Percentiles rank a stretch among this genome's conserved stretches.
phyloP scores from a whole-genome alignment of 2,888 invertebrate species.

The Callimorpha dominula region DNA sequence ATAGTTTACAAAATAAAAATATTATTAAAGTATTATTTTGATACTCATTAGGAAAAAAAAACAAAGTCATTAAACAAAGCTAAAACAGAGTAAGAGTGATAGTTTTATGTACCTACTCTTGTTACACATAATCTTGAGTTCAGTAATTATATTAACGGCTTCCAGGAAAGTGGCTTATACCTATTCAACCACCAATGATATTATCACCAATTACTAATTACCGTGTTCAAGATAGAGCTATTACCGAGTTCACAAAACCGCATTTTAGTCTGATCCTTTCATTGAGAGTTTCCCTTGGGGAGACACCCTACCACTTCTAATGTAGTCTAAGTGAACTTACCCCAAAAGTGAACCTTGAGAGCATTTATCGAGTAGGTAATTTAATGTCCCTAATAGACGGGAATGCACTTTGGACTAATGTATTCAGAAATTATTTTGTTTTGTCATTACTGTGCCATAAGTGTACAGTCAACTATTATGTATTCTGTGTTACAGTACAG shows the following conservation, averaged over 20 bases:
- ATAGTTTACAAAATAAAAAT: too few relatives aligned
- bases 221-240: not conserved
- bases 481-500: too few relatives aligned
- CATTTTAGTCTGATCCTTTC: conserved; percentile 15
- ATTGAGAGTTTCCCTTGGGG: not conserved
- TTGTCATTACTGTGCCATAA: not conserved
- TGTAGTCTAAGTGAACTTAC: conserved; percentile 5
- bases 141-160: not conserved
- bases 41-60: too few relatives aligned
- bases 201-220: not conserved
- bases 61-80: too few relatives aligned
- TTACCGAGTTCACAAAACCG: conserved; percentile 10
- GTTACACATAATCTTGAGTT: not conserved
- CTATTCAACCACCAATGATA: not conserved
- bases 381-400: conserved; percentile 41
- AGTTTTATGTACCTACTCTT: not conserved
- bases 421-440: conserved; percentile 22
- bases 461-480: too few relatives aligned
- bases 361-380: conserved; percentile 33
- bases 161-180: not conserved
- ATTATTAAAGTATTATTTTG: too few relatives aligned
- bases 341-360: conserved; percentile 25
- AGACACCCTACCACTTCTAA: conserved; percentile 1
- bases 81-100: too few relatives aligned
- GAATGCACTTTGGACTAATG: conserved; percentile 34